Percentiles rank a stretch among this genome's conserved stretches.
Conservation (phyloP, 2,797 vertebrate genomes). For the Girardinus metallicus region DNA sequence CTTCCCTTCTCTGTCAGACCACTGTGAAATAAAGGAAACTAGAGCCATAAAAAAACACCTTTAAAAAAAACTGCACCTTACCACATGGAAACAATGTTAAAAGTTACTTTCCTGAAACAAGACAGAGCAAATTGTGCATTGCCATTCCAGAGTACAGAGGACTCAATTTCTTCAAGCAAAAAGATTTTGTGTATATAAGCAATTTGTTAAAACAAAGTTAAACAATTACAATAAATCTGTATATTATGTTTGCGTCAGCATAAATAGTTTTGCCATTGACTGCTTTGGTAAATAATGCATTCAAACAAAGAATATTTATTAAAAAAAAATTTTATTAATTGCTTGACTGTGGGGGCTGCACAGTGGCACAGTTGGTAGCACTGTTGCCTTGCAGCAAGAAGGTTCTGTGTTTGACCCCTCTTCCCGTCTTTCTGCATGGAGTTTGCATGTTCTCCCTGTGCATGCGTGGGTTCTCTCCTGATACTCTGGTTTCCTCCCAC, state of each 20-base stretch:
- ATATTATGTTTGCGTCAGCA: background rate
- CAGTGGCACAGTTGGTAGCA: no score
- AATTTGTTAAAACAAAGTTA: background rate
- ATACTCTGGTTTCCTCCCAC: no score
- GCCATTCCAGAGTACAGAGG: background rate
- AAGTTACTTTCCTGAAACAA: background rate
- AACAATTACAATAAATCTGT: background rate
- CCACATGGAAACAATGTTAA: background rate
- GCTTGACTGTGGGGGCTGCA: background rate
- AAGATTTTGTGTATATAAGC: background rate
- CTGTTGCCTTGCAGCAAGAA: no score
- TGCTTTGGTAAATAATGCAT: background rate
- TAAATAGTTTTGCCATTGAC: background rate
- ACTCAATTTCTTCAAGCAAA: background rate
- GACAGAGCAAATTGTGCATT: background rate
- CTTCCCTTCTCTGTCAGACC: no score
- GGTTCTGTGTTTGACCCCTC: no score
- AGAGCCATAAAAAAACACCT: no score
- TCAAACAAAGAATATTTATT: background rate
- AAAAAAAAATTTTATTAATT: background rate
- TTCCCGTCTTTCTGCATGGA: no score
- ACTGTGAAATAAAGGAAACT: no score
- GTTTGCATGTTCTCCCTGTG: no score
- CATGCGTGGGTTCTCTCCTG: no score
- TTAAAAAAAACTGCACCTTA: background rate